Evolutionary conservation across 2,113 vertebrate genomes (phyloP), one percentile per base, ranked within the genome.

Genomic region (Nettapus auritus): DNA sequence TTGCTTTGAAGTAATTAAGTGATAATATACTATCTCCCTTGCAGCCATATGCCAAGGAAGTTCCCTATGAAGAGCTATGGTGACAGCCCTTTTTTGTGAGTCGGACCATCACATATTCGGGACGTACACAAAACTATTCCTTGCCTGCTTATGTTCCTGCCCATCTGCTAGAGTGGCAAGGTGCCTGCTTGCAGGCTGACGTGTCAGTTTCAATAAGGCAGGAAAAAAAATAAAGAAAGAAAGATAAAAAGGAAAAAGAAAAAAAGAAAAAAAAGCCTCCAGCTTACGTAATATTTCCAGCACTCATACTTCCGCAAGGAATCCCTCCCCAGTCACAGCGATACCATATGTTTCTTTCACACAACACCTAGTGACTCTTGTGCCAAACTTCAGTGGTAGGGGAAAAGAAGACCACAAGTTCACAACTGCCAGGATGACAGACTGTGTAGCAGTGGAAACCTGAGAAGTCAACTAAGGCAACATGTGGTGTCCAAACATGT

Each of bases 161-260:
- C 93, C 94, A 96, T 96, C 86, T 94, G 94, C 77, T 60, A 60
- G 77, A 73, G 77, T 84, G 88, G 80, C 91, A 93, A 79, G 46
- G n/a, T 40, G 79, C 93, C 87, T 80, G 74, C 67, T 67, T 90
- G 36, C 53, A 84, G 90, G 81, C 66, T 90, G 71, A 87, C 11
- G 9, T 31, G 29, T 76, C 83, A 75, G 62, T 76, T 94, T 91
- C 88, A 90, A 53, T 78, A 94, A 82, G 71, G 50, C 36, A 96
- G 75, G 94, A 95, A 74, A 52, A 96, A 80, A 36, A 92, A 82
- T 3, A 50, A 50, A 50, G 94, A 80, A n/a, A 93, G 79, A 64
- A 83, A 57, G 70, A 79, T 40, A 46, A 33, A 53, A 50, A 42
- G 6, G 64, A 55, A 64, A 83, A 64, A 70, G 74, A 52, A 52